Percentiles rank a stretch among this genome's conserved stretches.
These are phyloP conservation scores for cat (Felis catus) DNA, from an alignment of 2,113 vertebrate species.

Conservation along the genomic window F.catus_Fca126_mat1.0 CM031412.1:106802501-106803000, in stretches of 20 bases:
- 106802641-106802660: neutral
- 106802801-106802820: neutral
- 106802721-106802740: slow-evolving; percentile 21
- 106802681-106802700: neutral
- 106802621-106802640: neutral
- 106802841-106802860: neutral
- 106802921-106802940: neutral
- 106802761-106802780: slow-evolving; percentile 7
- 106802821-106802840: neutral
- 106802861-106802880: neutral
- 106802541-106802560: neutral
- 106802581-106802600: neutral
- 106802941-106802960: neutral
- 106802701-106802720: neutral
- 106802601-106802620: neutral
- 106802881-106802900: slow-evolving; percentile 31
- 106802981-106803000: neutral
- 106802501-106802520: neutral
- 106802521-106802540: neutral
- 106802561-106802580: neutral
- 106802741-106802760: neutral
- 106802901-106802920: neutral
- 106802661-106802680: neutral
- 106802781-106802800: neutral
- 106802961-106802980: neutral